Conservation (phyloP, 1,140 invertebrate genomes). For the Drosophila funebris region DNA sequence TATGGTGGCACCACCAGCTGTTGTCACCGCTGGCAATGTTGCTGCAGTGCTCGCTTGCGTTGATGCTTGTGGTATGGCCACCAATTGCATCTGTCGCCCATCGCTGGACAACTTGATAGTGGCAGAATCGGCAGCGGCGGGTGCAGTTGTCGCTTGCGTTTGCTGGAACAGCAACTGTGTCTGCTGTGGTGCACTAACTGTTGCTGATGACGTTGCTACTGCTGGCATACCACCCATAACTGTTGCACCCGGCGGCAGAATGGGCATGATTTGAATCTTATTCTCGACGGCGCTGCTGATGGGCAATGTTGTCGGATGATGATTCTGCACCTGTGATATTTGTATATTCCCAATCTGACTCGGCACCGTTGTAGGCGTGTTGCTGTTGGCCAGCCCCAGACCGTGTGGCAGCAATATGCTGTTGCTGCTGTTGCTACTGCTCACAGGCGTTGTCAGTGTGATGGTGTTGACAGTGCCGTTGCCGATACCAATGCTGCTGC, state of each 20-base stretch:
- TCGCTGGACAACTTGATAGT: slow-evolving; percentile 64
- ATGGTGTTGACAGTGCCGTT: slow-evolving; percentile 25
- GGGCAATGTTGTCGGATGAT: slow-evolving; percentile 51
- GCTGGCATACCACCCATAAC: slow-evolving; percentile 61
- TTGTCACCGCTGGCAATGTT: slow-evolving; percentile 14
- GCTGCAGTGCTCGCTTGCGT: slow-evolving; percentile 20
- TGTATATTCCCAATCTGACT: slow-evolving; percentile 83
- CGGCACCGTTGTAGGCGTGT: slow-evolving; percentile 69
- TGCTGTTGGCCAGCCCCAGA: slow-evolving; percentile 29
- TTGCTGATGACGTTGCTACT: slow-evolving; percentile 17
- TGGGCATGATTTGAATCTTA: slow-evolving; percentile 84
- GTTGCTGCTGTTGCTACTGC: slow-evolving; percentile 7
- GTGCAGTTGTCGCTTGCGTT: slow-evolving; percentile 18
- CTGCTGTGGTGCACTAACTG: slow-evolving; percentile 27
- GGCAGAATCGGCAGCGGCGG: slow-evolving; percentile 21
- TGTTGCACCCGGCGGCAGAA: slow-evolving; percentile 64
- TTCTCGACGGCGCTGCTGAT: slow-evolving; percentile 75
- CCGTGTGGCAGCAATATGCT: slow-evolving; percentile 55
- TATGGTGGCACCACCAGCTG: slow-evolving; percentile 62
- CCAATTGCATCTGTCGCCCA: slow-evolving; percentile 76
- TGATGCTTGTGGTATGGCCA: slow-evolving; percentile 63
- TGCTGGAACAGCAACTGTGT: slow-evolving; percentile 53
- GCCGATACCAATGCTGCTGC: slow-evolving; percentile 35
- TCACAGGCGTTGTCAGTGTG: slow-evolving; percentile 49
- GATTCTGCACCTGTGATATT: slow-evolving; percentile 75